Base-by-base conservation (phyloP, 2,888 invertebrate species). In the Adineta ricciae region DNA sequence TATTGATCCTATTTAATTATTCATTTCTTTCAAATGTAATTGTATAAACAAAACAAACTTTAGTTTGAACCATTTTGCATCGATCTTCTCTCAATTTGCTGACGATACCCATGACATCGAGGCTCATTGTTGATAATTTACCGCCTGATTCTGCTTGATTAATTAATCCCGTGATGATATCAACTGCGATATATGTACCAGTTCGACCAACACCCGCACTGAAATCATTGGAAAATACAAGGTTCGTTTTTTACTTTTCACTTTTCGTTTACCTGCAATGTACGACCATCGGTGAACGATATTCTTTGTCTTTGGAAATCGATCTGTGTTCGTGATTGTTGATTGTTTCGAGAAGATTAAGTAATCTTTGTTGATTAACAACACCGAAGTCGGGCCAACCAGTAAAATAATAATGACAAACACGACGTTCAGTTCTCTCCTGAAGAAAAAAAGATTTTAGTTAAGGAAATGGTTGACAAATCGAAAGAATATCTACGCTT, bases 101-200 rank as follows among this genome's bases (percentile, higher is more conserved):
- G n/a, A 78, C 78, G n/a, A 78, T 41, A 9, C 78, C 78, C 78
- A 78, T 78, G 41, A 78, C 41, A 78, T 78, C 78, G 41, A 78
- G 78, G 38, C n/a, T 4, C 41, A 41, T 41, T 21, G 0, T 41
- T n/a, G 41, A 38, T 78, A 78, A 41, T 11, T 78, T 14, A 41
- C 41, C n/a, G n/a, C n/a, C n/a, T n/a, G n/a, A 4, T 24, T 41
- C 2, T 21, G 24, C 8, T 38, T 19, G 19, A n/a, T 78, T n/a
- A 24, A 78, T 38, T 41, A 78, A 78, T 36, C 5, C 5, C 21
- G 32, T 78, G 24, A 78, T 41, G 9, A n/a, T 78, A 9, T 78
- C 78, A 5, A 78, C 78, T 7, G 78, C 78, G 2, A 78, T 78
- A 9, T 78, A 78, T 24, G 78, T 78, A 5, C 78, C 78, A 3